Conservation (phyloP, 2,113 vertebrate genomes). For the Engystomops pustulosus region DNA sequence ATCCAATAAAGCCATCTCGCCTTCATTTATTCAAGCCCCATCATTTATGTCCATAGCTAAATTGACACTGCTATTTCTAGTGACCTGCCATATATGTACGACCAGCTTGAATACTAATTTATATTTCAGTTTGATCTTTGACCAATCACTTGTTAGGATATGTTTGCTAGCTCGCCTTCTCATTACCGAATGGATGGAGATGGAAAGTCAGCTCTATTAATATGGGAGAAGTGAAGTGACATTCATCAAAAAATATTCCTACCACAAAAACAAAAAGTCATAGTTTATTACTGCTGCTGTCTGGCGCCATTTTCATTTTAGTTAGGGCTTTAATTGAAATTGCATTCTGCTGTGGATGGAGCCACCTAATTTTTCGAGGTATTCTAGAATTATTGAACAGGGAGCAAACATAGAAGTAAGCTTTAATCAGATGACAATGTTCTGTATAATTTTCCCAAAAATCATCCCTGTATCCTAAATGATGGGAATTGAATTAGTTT, state of each 20-base stretch:
- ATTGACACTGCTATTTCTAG: constrained; percentile 58
- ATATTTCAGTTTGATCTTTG: constrained; percentile 22
- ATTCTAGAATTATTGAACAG: constrained; percentile 53
- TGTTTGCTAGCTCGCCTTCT: constrained; percentile 42
- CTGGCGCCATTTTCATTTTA: constrained; percentile 37
- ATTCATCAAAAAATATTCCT: constrained; percentile 6
- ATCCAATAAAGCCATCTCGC: constrained; percentile 59
- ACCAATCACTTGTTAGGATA: constrained; percentile 41
- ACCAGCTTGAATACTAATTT: constrained; percentile 28
- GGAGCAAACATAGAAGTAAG: constrained; percentile 54
- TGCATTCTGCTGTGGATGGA: neutral
- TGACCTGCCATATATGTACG: constrained; percentile 46
- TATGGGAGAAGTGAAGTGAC: constrained; percentile 47
- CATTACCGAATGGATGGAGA: constrained; percentile 16
- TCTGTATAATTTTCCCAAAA: constrained; percentile 61
- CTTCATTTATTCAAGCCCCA: constrained; percentile 58
- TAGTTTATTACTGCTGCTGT: neutral
- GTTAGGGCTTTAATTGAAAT: constrained; percentile 41
- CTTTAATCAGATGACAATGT: constrained; percentile 55
- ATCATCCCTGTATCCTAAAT: constrained; percentile 61
- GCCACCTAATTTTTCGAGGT: constrained; percentile 56
- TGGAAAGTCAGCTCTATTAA: constrained; percentile 24
- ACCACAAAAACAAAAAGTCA: neutral
- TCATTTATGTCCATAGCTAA: constrained; percentile 54
- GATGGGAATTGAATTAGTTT: constrained; percentile 66